Percentiles rank a stretch among this genome's conserved stretches.
phyloP scores from a whole-genome alignment of 2,797 vertebrate genomes.

The Poeciliopsis infans region DNA sequence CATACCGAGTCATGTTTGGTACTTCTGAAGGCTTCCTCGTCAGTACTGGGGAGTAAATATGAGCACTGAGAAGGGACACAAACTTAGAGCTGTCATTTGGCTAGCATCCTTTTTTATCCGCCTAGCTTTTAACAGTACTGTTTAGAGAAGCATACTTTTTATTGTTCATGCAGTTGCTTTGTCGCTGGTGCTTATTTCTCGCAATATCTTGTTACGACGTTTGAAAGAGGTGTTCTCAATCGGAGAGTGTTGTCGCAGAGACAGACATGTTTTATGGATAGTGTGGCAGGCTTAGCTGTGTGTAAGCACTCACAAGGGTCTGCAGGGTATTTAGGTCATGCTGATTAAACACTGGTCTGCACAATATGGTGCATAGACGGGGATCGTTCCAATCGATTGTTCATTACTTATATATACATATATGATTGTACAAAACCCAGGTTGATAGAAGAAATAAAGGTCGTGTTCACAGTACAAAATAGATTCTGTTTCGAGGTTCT shows the following conservation, averaged over 20 bases:
- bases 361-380: conserved; percentile 10
- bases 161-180: neutral
- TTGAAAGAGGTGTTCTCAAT: neutral
- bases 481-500: neutral
- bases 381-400: neutral
- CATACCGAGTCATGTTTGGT: neutral
- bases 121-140: neutral
- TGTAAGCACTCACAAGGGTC: conserved; percentile 26
- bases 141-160: neutral
- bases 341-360: conserved; percentile 40
- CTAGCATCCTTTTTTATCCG: neutral
- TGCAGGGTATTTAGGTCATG: conserved; percentile 52
- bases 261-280: neutral
- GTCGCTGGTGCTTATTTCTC: neutral
- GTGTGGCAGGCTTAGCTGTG: neutral
- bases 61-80: neutral
- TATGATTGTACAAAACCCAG: neutral
- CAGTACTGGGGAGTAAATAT: neutral
- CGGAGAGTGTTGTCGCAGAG: neutral
- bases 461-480: neutral
- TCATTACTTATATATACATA: neutral
- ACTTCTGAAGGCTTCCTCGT: neutral
- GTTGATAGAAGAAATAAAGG: neutral
- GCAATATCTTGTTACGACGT: neutral
- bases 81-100: neutral